Conservation (phyloP, 2,113 vertebrate species). For the Hyla sarda region DNA sequence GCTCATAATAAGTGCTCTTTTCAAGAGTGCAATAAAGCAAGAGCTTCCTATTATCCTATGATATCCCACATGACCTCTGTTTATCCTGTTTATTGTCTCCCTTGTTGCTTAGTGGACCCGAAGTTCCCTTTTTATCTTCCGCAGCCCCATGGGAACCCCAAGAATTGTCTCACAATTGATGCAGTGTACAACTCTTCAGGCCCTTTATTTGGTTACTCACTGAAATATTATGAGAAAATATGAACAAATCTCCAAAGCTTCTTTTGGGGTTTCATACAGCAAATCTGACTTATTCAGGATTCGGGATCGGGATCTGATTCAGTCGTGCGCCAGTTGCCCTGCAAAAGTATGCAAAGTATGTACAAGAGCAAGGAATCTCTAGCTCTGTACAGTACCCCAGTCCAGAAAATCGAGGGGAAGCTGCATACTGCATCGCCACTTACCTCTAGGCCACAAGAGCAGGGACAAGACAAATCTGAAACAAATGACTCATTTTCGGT, state of each 20-base stretch:
- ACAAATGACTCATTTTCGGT: too few species aligned
- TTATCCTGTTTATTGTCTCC: not conserved
- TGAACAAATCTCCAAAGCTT: too few species aligned
- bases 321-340: not conserved
- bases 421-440: too few species aligned
- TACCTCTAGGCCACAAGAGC: too few species aligned
- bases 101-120: not conserved
- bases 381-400: too few species aligned
- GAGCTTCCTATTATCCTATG: not conserved
- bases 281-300: too few species aligned
- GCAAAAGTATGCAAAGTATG: too few species aligned
- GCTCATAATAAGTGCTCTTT: slow-evolving; percentile 29
- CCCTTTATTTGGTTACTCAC: not conserved
- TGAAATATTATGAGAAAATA: not conserved
- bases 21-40: slow-evolving; percentile 11
- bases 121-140: not conserved
- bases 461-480: too few species aligned
- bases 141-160: not conserved
- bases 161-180: not conserved
- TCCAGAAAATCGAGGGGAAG: too few species aligned
- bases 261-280: too few species aligned
- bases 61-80: slow-evolving; percentile 19
- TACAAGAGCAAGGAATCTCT: too few species aligned
- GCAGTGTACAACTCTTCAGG: not conserved
- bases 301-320: not conserved